Evolutionary conservation across 2,113 vertebrate species (phyloP), one percentile per base, ranked within the genome.

Genomic region (Caracal caracal): DNA sequence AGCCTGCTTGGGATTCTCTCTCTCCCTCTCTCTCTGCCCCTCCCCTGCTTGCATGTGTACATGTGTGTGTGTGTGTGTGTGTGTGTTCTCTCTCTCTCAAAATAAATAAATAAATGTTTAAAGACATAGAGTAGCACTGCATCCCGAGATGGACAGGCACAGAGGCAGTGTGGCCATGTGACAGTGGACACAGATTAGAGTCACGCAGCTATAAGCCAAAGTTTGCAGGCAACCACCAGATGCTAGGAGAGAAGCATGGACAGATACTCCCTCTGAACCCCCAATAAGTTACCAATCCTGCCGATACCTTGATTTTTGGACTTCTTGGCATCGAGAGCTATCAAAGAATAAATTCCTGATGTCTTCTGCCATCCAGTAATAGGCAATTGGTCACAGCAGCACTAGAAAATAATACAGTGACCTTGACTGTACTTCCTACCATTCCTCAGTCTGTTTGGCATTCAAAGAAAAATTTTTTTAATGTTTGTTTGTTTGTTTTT

Each of bases 151-250:
- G 37, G 47, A 59, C 33, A 78, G 4, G 3, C 63, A 20, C 16
- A n/a, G 49, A 66, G 12, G 16, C 5, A 43, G 33, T 0, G 10
- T 6, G 47, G n/a, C 16, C 40, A 11, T 1, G 11, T 56, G 30
- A 47, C 47, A 19, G 1, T 0, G 2, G 22, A 24, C 10, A 0
- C 10, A 28, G 81, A 59, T 0, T 56, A 19, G 71, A 75, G 22
- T 30, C 8, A 22, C 0, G 28, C 61, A 19, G 56, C 20, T 22
- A 20, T 59, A 22, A 59, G 20, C 56, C 7, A 10, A 82, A 20
- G 65, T 61, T 13, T 15, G 3, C 30, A 5, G 3, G 19, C 4
- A 26, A 53, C 20, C 6, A 16, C 24, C 28, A 5, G 80, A 65
- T 61, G n/a, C 73, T 43, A 10, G 11, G 17, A 79, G 17, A 88